Conservation (phyloP, 1,140 invertebrate species). For the Euura lappo region DNA sequence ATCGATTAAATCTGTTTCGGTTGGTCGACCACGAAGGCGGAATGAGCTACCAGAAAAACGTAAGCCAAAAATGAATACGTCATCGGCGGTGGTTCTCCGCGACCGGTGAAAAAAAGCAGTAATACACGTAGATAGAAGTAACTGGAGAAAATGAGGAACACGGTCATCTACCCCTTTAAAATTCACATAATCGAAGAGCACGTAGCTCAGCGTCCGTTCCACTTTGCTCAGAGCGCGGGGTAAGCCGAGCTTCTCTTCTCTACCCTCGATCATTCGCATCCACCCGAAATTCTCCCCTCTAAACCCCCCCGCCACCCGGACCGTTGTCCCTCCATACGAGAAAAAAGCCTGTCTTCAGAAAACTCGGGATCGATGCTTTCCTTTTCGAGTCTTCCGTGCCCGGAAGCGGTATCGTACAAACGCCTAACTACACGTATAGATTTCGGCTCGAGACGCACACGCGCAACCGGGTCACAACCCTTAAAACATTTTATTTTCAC, state of each 20-base stretch:
- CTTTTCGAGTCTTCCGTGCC: neutral
- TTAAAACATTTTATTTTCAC: neutral
- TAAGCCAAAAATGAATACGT: neutral
- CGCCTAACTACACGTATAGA: neutral
- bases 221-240: neutral
- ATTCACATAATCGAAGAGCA: neutral
- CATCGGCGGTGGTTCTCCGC: neutral
- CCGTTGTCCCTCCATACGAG: neutral
- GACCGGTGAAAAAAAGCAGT: too few relatives aligned
- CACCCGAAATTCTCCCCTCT: neutral
- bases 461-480: neutral
- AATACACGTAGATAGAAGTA: too few relatives aligned
- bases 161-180: conserved; percentile 4
- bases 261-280: neutral
- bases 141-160: neutral
- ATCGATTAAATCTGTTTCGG: conserved; percentile 28
- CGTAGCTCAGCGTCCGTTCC: neutral
- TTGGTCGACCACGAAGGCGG: conserved; percentile 23
- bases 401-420: neutral
- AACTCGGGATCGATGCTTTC: neutral
- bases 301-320: neutral
- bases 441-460: neutral
- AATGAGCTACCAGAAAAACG: conserved; percentile 22
- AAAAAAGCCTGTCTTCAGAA: conserved; percentile 7
- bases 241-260: neutral